Base-by-base conservation (phyloP, 1,140 invertebrate genomes). In the Orius insidiosus region DNA sequence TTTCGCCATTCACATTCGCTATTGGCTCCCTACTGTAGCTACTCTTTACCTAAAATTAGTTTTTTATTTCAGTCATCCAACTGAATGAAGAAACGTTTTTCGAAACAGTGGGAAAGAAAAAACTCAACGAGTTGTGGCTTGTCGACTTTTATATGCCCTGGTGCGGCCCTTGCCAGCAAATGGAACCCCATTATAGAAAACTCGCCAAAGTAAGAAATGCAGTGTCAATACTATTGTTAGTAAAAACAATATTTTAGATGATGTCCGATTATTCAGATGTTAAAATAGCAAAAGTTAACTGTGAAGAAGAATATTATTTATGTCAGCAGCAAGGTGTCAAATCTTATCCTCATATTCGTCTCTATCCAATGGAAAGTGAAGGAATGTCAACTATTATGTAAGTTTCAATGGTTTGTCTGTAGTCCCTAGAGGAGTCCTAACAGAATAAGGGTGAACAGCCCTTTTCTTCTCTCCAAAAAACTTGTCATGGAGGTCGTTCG, bases 61-160 rank as follows among this genome's bases (percentile, higher is more conserved):
- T 36, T n/a, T n/a, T 47, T 40, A 48, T 64, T 60, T 64, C 65
- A 60, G 78, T 84, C 1, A 59, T 74, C 9, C 59, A 60, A 36
- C 58, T 85, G 16, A 70, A 64, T 34, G 58, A 61, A 2, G 53
- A 62, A 7, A 67, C 61, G 33, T 85, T 83, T 59, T 53, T 71
- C 30, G 50, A 62, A 18, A 58, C 65, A 34, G 63, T 85, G 7
- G 60, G 61, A 3, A 60, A 66, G 10, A 69, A 72, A 46, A 56
- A 56, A 11, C 41, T 45, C 8, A 61, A 67, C 39, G 61, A 70
- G 16, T 58, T 77, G 1, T 79, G 71, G 71, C 52, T 76, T 4
- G 67, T 81, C 11, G 78, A 80, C 59, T 82, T 76, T 59, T 80
- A 69, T 60, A 73, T 71, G 36, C 68, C 71, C 1, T 80, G 75